These are phyloP conservation scores for Erpobdella octoculata DNA, from an alignment of 2,888 invertebrate genomes.

Conservation along the genomic window DNA sequence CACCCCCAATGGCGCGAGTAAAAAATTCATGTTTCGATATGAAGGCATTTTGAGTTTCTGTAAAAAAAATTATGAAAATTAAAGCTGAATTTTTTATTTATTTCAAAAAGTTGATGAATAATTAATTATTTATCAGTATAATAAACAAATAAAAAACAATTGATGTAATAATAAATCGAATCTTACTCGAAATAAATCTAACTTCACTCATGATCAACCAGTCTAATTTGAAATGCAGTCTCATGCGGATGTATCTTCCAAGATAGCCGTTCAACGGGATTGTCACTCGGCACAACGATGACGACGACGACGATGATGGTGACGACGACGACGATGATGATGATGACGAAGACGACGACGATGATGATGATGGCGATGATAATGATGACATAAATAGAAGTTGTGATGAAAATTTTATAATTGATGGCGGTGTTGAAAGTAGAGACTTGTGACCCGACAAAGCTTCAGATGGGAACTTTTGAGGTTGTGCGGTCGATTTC, in stretches of 20 bases:
- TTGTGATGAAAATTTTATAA: neutral
- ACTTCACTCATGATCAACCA: neutral
- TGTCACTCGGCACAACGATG: neutral
- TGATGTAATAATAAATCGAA: neutral
- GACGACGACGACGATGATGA: no score
- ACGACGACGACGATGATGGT: constrained; percentile 15
- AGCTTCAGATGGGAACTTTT: no score
- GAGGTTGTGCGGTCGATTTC: no score
- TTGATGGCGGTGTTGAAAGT: no score
- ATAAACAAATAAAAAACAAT: neutral
- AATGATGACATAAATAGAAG: neutral
- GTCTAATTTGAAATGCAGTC: neutral
- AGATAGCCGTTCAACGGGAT: neutral
- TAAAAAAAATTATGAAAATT: no score
- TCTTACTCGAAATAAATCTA: neutral
- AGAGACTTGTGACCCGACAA: no score
- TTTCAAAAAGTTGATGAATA: no score
- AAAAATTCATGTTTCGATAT: no score
- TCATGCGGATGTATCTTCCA: neutral
- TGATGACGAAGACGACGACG: constrained; percentile 2
- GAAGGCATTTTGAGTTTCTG: no score
- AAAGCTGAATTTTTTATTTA: no score
- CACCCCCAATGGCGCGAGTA: no score
- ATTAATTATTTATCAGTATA: no score
- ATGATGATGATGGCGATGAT: constrained; percentile 9